Percentiles rank a stretch among this genome's conserved stretches.
These are phyloP conservation scores for Ciconia boyciana DNA, from an alignment of 2,113 vertebrate genomes.

Conservation along the genomic window DNA sequence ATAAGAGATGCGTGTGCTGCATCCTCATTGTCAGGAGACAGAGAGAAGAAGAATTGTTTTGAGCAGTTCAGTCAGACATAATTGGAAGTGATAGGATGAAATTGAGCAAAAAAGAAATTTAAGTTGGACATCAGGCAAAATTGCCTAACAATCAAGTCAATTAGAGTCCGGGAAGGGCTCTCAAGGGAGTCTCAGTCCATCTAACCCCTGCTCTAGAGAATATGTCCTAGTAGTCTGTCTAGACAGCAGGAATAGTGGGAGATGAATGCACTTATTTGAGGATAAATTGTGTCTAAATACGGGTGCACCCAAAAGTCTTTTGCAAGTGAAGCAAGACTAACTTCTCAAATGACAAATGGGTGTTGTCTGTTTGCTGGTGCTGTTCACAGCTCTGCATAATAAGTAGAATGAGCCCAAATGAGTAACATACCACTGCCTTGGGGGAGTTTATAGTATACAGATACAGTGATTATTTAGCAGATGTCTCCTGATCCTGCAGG, in stretches of 20 bases:
- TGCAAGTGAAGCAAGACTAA: background rate
- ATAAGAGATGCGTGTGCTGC: background rate
- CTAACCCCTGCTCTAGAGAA: constrained; percentile 1
- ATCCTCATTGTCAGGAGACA: background rate
- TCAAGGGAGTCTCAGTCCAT: constrained; percentile 15
- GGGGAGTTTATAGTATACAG: background rate
- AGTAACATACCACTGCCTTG: background rate
- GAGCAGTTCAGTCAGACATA: background rate
- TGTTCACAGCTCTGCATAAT: background rate
- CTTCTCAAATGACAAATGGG: background rate
- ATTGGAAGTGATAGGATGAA: constrained; percentile 49
- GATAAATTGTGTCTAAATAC: background rate
- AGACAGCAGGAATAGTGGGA: background rate
- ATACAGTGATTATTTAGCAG: background rate
- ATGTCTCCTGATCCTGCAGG: background rate
- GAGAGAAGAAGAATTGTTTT: constrained; percentile 31
- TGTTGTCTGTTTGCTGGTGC: background rate
- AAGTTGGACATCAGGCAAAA: constrained; percentile 28
- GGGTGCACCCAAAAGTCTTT: background rate
- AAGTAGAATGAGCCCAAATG: background rate
- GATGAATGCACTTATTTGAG: background rate
- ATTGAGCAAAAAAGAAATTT: constrained; percentile 45
- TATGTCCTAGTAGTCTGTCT: background rate
- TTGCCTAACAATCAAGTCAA: constrained; percentile 39
- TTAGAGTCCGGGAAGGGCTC: constrained; percentile 38